A percentile compares a stretch with the other conserved stretches of the same genome.
Evolutionary conservation across 1,140 invertebrate genomes (phyloP).

Genomic region (Apocrypta bakeri): DNA sequence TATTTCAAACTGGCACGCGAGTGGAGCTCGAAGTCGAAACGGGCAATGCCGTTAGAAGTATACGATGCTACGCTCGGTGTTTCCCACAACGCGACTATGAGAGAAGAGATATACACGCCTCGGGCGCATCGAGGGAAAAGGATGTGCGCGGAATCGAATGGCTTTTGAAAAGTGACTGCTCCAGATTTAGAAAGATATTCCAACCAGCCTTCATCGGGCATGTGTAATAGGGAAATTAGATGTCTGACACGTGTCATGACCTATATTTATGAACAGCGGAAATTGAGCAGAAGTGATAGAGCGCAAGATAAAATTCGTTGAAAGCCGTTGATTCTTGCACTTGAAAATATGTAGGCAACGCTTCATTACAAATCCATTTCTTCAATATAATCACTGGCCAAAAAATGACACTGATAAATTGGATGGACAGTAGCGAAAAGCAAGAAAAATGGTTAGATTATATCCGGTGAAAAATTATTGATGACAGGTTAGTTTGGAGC

Average conservation of each 20-base stretch:
- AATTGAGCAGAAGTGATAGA: neutral
- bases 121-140: neutral
- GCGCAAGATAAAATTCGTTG: neutral
- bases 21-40: slow-evolving; percentile 19
- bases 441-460: neutral
- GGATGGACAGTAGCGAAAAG: slow-evolving; percentile 13
- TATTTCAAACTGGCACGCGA: neutral
- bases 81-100: slow-evolving; percentile 23
- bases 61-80: neutral
- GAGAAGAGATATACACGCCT: neutral
- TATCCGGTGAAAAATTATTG: slow-evolving; percentile 6
- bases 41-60: slow-evolving; percentile 39
- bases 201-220: neutral
- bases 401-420: neutral
- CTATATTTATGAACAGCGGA: neutral
- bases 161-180: neutral
- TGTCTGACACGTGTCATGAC: neutral
- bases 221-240: neutral
- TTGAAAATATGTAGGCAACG: too few species aligned
- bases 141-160: neutral
- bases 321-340: too few species aligned
- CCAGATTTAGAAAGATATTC: neutral
- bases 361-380: too few species aligned
- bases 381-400: too few species aligned
- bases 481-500: slow-evolving; percentile 44